Base-by-base conservation (phyloP, 1,140 invertebrate species). In the Nomia melanderi region DNA sequence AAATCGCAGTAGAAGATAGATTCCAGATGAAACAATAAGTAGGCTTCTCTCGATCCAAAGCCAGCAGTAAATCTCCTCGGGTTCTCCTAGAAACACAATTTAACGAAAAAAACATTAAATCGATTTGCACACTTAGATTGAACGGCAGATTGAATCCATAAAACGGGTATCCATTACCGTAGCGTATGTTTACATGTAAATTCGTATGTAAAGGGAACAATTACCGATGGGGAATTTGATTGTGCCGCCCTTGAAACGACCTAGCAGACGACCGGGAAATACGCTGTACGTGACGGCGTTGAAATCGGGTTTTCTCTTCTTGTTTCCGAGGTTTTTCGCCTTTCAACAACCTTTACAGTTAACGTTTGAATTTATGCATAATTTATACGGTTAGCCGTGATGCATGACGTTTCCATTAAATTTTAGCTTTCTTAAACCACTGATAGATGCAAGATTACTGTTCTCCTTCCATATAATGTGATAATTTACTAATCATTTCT, bases 351-450 rank as follows among this genome's bases (percentile, higher is more conserved):
- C 31, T 41, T 7, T 25, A 8, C 23, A 12, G 5, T 23, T 27
- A 14, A 17, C 36, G 20, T n/a, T 36, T 33, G 14, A 0, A 53
- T 47, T 4, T 59, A 5, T 39, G 14, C 33, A 44, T 23, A 17
- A 9, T 23, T 33, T 25, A 6, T 33, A 17, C 59, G 39, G 31
- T 39, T 62, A 31, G 11, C 7, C 17, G 1, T 17, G n/a, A 14
- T 5, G 41, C 14, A 27, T 23, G 20, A 78, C 17, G 57, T 66
- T 78, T 67, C n/a, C 27, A 36, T 78, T 62, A 44, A 67, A 63
- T 12, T 17, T 56, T 20, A 57, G n/a, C 41, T 53, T 65, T 39
- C 29, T 63, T 23, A 11, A 39, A 23, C 29, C 31, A 23, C 60
- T 54, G 31, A 1, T 44, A 3, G 76, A n/a, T 47, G 39, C 50